A percentile compares a stretch with the other conserved stretches of the same genome.
phyloP scores from a whole-genome alignment of 2,113 vertebrate genomes.

The Xiphophorus hellerii region DNA sequence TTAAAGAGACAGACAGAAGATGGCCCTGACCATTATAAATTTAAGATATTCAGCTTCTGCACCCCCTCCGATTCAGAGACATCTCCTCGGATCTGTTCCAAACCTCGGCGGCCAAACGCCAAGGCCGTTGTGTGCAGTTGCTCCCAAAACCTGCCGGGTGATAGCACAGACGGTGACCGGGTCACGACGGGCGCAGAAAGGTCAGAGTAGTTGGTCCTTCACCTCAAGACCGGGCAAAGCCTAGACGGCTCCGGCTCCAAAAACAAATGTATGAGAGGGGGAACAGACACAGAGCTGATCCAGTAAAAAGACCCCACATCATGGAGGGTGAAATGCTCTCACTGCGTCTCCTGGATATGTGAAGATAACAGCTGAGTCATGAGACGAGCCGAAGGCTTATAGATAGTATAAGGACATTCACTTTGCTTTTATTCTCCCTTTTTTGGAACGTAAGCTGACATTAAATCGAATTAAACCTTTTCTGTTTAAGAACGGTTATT shows the following conservation, averaged over 20 bases:
- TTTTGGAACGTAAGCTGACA: background rate
- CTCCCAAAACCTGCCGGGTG: conserved; percentile 11
- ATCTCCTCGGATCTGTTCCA: conserved; percentile 61
- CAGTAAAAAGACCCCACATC: background rate
- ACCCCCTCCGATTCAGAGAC: conserved; percentile 48
- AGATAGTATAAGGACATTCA: background rate
- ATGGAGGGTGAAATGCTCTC: background rate
- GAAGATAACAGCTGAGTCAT: conserved; percentile 10
- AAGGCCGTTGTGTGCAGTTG: conserved; percentile 7
- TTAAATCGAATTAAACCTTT: background rate
- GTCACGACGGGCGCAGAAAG: conserved; percentile 24
- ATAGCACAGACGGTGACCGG: conserved; percentile 43
- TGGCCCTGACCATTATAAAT: conserved; percentile 64
- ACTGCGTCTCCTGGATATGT: background rate
- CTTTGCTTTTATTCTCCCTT: background rate
- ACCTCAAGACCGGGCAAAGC: conserved; percentile 40
- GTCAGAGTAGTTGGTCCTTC: conserved; percentile 57
- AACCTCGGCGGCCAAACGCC: conserved; percentile 53
- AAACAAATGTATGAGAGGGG: conserved; percentile 48
- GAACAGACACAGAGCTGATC: background rate
- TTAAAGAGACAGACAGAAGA: conserved; percentile 64
- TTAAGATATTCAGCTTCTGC: conserved; percentile 54
- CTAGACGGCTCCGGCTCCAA: conserved; percentile 66
- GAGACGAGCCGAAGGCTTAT: background rate
- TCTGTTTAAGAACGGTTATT: background rate